Percentiles rank a stretch among this genome's conserved stretches.
Evolutionary conservation across 2,113 vertebrate genomes (phyloP).

Genomic region (Orthochromis indermauri): DNA sequence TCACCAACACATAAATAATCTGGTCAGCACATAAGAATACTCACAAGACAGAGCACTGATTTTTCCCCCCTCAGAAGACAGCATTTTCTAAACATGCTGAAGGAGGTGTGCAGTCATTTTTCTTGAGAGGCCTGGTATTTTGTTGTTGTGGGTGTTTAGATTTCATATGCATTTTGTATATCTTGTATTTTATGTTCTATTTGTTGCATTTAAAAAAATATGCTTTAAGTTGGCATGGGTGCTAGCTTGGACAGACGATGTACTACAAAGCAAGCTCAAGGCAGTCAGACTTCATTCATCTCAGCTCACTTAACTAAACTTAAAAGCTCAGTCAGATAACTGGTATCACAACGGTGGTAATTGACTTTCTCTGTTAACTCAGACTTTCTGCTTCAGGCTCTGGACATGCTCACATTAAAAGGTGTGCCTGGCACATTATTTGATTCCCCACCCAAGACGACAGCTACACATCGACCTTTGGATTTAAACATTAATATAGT

Average conservation of each 20-base stretch:
- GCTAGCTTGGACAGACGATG: not conserved
- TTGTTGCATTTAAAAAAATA: not conserved
- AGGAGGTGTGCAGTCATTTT: not conserved
- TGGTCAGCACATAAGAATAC: not conserved
- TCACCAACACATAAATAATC: slow-evolving; percentile 5
- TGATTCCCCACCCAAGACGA: not conserved
- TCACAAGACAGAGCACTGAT: not conserved
- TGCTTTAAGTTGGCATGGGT: not conserved
- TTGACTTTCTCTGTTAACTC: not conserved
- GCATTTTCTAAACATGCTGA: not conserved
- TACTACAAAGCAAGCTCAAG: not conserved
- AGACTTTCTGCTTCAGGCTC: not conserved
- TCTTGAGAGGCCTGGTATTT: not conserved
- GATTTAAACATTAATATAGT: not conserved
- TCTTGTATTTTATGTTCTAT: not conserved
- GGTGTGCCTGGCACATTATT: not conserved
- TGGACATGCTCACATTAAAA: not conserved
- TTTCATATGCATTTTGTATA: not conserved
- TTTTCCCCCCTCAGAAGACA: fast-evolving
- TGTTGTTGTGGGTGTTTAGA: not conserved
- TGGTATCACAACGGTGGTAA: not conserved
- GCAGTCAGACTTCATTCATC: too few species aligned
- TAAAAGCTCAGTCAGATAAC: not conserved
- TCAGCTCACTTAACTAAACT: not conserved
- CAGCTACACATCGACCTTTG: not conserved